A percentile compares a stretch with the other conserved stretches of the same genome.
Evolutionary conservation across 2,113 vertebrate genomes (phyloP).

Genomic region (Embiotoca jacksoni): DNA sequence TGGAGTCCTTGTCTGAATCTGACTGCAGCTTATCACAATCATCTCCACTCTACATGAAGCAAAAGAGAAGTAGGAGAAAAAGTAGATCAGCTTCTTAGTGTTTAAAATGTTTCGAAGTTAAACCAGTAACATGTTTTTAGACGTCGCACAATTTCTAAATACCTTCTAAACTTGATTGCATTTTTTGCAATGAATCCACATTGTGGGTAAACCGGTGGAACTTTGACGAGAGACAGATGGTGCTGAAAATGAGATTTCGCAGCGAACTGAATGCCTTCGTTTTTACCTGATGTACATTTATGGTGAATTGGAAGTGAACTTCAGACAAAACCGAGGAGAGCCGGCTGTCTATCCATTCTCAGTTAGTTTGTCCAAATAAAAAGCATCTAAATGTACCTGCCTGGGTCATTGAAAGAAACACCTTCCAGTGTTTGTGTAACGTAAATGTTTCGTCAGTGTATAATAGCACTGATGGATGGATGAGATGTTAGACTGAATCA

Average conservation of each 20-base stretch:
- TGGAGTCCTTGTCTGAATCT: slow-evolving; percentile 75
- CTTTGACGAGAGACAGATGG: slow-evolving; percentile 31
- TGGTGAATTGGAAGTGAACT: neutral
- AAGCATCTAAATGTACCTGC: neutral
- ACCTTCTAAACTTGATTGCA: slow-evolving; percentile 8
- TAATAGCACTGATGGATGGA: neutral
- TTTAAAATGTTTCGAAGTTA: neutral
- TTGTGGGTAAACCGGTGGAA: slow-evolving; percentile 9
- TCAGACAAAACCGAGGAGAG: neutral
- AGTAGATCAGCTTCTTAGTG: neutral
- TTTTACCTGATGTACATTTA: slow-evolving; percentile 3
- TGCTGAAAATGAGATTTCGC: slow-evolving; percentile 26
- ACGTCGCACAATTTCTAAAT: neutral
- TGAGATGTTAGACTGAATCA: slow-evolving; percentile 14
- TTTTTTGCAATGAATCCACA: slow-evolving; percentile 7
- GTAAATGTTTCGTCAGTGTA: neutral
- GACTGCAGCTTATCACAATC: slow-evolving; percentile 50
- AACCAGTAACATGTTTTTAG: neutral
- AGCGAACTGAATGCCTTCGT: slow-evolving; percentile 12
- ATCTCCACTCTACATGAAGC: slow-evolving; percentile 44
- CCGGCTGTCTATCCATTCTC: neutral
- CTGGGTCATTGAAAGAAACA: neutral
- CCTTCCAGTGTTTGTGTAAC: neutral
- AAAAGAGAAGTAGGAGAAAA: neutral
- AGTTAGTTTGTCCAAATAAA: neutral